Conservation (phyloP, 64 coral and sea anemone species). For the Actinia equina region DNA sequence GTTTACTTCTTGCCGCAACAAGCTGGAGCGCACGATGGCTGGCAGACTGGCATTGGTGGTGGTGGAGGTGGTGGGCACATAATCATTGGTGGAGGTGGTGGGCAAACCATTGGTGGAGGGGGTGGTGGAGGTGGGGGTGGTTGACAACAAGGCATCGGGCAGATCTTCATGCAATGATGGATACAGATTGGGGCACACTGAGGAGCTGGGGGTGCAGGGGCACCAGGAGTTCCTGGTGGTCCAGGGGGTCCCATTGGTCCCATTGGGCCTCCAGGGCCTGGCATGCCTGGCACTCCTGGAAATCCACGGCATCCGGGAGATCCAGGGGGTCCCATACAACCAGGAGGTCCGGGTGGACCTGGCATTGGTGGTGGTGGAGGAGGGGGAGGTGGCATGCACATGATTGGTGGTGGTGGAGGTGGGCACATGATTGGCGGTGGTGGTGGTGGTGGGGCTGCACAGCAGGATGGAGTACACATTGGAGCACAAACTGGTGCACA, state of each 20-base stretch:
- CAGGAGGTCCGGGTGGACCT: constrained; percentile 82
- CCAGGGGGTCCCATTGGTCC: constrained; percentile 85
- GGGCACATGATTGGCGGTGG: constrained; percentile 6
- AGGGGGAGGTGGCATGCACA: constrained; percentile 9
- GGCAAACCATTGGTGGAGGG: constrained; percentile 14
- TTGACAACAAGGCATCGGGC: constrained; percentile 78
- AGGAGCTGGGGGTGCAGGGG: constrained; percentile 84
- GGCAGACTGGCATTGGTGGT: constrained; percentile 74
- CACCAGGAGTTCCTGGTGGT: constrained; percentile 66
- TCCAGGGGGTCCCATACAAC: constrained; percentile 81
- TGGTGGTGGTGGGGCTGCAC: constrained; percentile 11
- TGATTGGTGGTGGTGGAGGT: constrained; percentile 28
- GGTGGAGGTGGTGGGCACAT: constrained; percentile 41
- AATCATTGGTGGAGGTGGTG: constrained; percentile 36
- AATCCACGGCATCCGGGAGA: constrained; percentile 64
- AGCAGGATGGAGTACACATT: constrained; percentile 39
- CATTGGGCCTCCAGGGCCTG: constrained; percentile 79
- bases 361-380: constrained; percentile 58
- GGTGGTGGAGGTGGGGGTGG: constrained; percentile 42
- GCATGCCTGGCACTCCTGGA: constrained; percentile 48
- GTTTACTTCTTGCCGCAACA: constrained; percentile 51
- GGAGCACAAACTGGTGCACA: constrained; percentile 56
- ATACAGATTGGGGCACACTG: constrained; percentile 93
- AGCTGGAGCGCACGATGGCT: constrained; percentile 57
- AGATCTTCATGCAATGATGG: constrained; percentile 96